Evolutionary conservation across 1,140 invertebrate species (phyloP).

Genomic region (Leptonema lineaticorne): DNA sequence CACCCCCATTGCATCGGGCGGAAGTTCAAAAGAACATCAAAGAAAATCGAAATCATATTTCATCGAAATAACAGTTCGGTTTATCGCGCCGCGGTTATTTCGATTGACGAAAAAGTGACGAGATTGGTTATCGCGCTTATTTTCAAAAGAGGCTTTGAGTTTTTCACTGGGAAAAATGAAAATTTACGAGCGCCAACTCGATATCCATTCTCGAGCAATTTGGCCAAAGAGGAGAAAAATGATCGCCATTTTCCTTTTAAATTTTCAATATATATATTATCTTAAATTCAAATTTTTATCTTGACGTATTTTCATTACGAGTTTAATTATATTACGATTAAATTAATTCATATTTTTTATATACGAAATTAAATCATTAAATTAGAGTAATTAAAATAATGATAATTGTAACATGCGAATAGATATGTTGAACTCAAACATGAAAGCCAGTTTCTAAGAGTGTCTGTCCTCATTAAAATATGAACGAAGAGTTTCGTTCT

Average conservation of each 20-base stretch:
- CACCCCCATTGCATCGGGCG: background rate
- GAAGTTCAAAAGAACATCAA: constrained; percentile 27
- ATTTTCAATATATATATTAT: too few species aligned
- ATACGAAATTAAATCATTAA: background rate
- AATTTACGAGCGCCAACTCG: too few species aligned
- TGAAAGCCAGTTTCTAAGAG: background rate
- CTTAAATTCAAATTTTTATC: too few species aligned
- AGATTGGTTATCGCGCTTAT: too few species aligned
- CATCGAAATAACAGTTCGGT: constrained; percentile 27
- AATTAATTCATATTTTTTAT: background rate
- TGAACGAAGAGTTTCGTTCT: background rate
- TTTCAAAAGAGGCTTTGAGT: too few species aligned
- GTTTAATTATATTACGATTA: too few species aligned
- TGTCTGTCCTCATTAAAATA: background rate
- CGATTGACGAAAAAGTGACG: constrained; percentile 20
- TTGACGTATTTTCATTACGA: too few species aligned
- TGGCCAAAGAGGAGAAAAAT: too few species aligned
- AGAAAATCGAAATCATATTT: constrained; percentile 31
- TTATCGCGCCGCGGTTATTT: constrained; percentile 23
- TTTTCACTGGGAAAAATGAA: too few species aligned
- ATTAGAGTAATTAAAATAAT: background rate
- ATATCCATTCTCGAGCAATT: too few species aligned
- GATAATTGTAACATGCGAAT: background rate
- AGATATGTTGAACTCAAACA: background rate
- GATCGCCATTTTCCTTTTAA: too few species aligned